Conservation (phyloP, 2,888 invertebrate genomes). For the Drosophila incognita region DNA sequence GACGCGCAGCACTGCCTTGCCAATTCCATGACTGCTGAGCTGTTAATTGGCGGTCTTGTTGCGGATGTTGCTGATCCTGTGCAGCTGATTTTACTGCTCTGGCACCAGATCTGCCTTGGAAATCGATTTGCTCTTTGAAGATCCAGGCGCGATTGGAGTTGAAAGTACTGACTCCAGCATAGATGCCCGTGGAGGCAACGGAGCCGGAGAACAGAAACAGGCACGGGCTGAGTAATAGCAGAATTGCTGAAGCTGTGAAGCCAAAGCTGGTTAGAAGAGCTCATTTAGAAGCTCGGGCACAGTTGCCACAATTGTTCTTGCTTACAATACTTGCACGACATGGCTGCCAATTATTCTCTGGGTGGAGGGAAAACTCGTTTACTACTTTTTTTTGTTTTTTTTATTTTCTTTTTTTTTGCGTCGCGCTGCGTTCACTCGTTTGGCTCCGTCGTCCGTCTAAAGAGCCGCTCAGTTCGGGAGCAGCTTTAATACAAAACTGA, state of each 20-base stretch:
- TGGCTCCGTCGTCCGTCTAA: slow-evolving; percentile 28
- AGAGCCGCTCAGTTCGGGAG: slow-evolving; percentile 58
- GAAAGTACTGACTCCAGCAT: background rate
- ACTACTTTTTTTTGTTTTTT: slow-evolving; percentile 9
- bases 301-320: slow-evolving; percentile 33
- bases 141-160: background rate
- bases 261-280: slow-evolving; percentile 26
- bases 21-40: slow-evolving; percentile 18
- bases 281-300: background rate
- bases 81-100: background rate
- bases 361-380: slow-evolving; percentile 30
- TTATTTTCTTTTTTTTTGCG: slow-evolving; percentile 17
- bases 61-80: slow-evolving; percentile 23
- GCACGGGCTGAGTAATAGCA: slow-evolving; percentile 28
- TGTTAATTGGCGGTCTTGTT: background rate
- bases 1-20: background rate
- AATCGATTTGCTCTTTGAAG: background rate
- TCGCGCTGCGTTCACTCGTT: slow-evolving; percentile 25
- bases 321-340: slow-evolving; percentile 70
- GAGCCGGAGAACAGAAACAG: slow-evolving; percentile 12
- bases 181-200: background rate
- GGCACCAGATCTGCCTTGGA: slow-evolving; percentile 5
- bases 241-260: slow-evolving; percentile 28
- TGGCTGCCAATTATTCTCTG: slow-evolving; percentile 45
- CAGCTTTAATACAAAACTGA: slow-evolving; percentile 68